Evolutionary conservation across 2,888 invertebrate genomes (phyloP).

Genomic region (Blera fallax): DNA sequence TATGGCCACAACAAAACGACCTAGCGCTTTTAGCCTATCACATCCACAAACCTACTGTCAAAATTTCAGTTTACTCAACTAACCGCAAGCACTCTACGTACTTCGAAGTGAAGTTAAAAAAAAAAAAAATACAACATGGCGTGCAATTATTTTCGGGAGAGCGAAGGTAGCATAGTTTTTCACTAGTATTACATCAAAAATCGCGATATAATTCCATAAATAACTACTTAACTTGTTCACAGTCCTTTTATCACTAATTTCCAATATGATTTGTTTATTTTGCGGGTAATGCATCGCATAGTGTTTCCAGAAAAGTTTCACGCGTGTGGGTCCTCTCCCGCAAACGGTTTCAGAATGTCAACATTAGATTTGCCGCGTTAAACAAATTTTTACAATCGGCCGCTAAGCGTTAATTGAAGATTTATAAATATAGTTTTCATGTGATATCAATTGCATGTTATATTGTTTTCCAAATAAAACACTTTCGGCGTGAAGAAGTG

Average conservation of each 20-base stretch:
- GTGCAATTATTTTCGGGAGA: constrained; percentile 53
- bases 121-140: constrained; percentile 69
- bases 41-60: constrained; percentile 25
- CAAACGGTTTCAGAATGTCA: constrained; percentile 62
- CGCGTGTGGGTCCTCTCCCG: constrained; percentile 43
- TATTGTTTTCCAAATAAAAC: background rate
- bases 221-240: background rate
- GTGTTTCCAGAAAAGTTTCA: background rate
- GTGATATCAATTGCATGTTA: background rate
- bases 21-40: background rate
- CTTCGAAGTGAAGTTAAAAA: constrained; percentile 47
- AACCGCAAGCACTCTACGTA: constrained; percentile 13
- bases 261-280: background rate
- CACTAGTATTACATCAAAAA: background rate
- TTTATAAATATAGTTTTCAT: background rate
- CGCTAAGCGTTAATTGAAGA: background rate
- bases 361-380: constrained; percentile 69
- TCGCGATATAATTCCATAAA: background rate
- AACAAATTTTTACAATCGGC: constrained; percentile 23
- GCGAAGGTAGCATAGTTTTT: constrained; percentile 21
- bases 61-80: background rate
- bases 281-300: background rate
- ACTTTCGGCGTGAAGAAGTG: background rate
- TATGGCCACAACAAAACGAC: background rate
- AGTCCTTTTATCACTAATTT: background rate